phyloP scores from a whole-genome alignment of 2,113 vertebrate species.

The Zapornia atra region DNA sequence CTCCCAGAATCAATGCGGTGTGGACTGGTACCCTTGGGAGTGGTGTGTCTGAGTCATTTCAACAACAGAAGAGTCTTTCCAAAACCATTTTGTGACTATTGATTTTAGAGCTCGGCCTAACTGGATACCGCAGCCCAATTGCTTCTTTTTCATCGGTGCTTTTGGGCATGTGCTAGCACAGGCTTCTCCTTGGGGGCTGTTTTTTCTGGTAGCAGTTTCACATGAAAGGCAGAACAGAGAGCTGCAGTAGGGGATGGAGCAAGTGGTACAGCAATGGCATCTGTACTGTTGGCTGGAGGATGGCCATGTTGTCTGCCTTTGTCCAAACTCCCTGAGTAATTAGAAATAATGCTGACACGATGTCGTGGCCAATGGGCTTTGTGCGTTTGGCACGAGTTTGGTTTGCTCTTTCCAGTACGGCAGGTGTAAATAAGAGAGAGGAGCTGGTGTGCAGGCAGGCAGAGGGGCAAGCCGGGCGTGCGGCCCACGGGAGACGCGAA shows the following conservation, averaged over 20 bases:
- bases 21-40: background rate
- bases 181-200: background rate
- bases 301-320: background rate
- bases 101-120: background rate
- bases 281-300: background rate
- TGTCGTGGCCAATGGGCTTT: background rate
- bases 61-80: background rate
- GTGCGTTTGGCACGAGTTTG: accelerated
- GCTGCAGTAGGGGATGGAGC: background rate
- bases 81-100: background rate
- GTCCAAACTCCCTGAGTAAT: background rate
- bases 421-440: background rate
- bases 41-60: background rate
- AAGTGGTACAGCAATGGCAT: background rate
- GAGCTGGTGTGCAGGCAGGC: background rate
- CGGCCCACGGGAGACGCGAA: accelerated
- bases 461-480: no score
- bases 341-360: background rate
- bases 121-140: background rate
- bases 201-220: background rate
- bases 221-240: background rate
- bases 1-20: background rate
- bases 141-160: background rate
- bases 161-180: background rate
- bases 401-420: background rate